Conservation (phyloP, 2,888 invertebrate species). For the Zygothrica quintamaculata region DNA sequence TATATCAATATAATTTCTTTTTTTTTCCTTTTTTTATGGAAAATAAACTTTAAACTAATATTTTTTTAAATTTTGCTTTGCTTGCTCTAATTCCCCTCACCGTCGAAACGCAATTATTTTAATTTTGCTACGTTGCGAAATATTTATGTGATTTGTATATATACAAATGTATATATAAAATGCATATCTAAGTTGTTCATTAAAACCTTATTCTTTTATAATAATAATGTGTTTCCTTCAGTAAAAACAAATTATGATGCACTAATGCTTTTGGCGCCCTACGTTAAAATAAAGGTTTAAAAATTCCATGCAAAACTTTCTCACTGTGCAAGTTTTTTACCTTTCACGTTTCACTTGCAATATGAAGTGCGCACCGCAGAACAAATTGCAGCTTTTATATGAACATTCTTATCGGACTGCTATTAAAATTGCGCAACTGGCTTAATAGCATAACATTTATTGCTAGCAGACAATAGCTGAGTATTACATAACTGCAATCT, state of each 20-base stretch:
- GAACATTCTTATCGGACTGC: background rate
- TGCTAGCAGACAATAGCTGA: background rate
- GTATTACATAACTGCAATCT: background rate
- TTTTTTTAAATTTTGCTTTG: constrained; percentile 12
- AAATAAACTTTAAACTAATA: background rate
- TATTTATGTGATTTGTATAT: constrained; percentile 11
- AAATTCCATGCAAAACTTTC: no score
- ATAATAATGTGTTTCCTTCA: background rate
- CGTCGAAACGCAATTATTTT: constrained; percentile 22
- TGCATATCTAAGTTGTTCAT: no score
- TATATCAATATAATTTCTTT: no score
- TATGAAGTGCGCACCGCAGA: no score
- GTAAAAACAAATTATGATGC: no score
- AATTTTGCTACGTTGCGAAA: background rate
- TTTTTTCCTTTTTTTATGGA: background rate
- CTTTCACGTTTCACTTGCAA: no score
- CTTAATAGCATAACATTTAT: constrained; percentile 7
- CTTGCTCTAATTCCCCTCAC: constrained; percentile 22
- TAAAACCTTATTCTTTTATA: no score
- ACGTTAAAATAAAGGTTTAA: constrained; percentile 9
- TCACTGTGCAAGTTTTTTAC: no score
- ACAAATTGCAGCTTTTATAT: no score
- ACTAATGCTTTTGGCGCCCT: constrained; percentile 5
- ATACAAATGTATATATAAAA: background rate
- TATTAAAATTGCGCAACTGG: constrained; percentile 10